Percentiles rank a stretch among this genome's conserved stretches.
These are phyloP conservation scores for Grammomys surdaster DNA, from an alignment of 2,113 vertebrate genomes.

Conservation along the genomic window DNA sequence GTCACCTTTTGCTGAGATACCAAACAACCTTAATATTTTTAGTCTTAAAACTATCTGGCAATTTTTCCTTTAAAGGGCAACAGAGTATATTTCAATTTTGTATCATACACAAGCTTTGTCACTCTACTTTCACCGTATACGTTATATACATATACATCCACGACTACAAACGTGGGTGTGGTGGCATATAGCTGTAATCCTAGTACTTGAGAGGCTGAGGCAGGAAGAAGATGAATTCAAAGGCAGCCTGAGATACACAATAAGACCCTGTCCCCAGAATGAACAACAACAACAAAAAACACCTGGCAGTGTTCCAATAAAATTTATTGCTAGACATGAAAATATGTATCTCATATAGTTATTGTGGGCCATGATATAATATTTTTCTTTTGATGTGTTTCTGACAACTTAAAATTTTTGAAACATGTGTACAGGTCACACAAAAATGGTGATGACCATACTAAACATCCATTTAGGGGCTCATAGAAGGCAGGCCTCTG, in stretches of 20 bases:
- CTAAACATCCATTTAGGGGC: not conserved
- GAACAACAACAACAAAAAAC: not conserved
- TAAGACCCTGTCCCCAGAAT: not conserved
- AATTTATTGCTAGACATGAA: not conserved
- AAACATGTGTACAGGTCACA: not conserved
- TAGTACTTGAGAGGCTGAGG: not conserved
- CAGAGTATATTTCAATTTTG: not conserved
- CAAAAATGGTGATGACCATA: not conserved
- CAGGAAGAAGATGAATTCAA: not conserved
- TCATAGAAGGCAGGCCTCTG: not conserved
- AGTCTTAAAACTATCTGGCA: slow-evolving; percentile 25
- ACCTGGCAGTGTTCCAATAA: not conserved
- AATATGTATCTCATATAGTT: not conserved
- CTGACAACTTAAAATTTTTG: not conserved
- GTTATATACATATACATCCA: not conserved
- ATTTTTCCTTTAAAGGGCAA: not conserved
- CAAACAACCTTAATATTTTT: not conserved
- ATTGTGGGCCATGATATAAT: not conserved
- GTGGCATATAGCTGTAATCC: not conserved
- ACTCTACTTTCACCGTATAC: not conserved
- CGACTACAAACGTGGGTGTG: not conserved
- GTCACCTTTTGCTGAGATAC: slow-evolving; percentile 29
- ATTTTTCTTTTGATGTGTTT: slow-evolving; percentile 38
- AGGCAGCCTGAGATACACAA: not conserved
- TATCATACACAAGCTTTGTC: not conserved